Evolutionary conservation across 2,888 invertebrate genomes (phyloP).

Genomic region (Acleris literana): DNA sequence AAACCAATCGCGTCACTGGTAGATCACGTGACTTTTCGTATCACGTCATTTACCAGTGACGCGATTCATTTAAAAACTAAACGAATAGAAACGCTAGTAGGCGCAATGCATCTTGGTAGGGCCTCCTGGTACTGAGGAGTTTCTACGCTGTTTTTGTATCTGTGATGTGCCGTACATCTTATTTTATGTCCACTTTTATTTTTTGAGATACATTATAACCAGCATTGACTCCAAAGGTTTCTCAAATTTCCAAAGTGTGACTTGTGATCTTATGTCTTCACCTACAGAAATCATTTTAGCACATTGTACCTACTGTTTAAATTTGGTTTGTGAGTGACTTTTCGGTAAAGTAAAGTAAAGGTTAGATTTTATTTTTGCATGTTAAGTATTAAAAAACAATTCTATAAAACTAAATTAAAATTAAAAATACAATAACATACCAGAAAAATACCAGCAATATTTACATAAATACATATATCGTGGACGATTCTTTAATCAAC

Average conservation of each 20-base stretch:
- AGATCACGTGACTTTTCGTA: too few species aligned
- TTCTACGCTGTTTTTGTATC: constrained; percentile 19
- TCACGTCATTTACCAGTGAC: too few species aligned
- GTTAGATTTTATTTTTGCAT: constrained; percentile 10
- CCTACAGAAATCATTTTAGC: constrained; percentile 27
- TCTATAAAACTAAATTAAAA: neutral
- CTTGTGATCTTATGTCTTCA: constrained; percentile 27
- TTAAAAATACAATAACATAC: too few species aligned
- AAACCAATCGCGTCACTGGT: too few species aligned
- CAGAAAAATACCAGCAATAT: too few species aligned
- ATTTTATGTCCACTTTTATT: constrained; percentile 8
- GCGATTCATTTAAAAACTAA: too few species aligned
- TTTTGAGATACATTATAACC: constrained; percentile 23
- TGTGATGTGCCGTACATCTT: constrained; percentile 17
- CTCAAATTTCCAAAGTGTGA: constrained; percentile 24
- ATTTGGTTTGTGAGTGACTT: constrained; percentile 1
- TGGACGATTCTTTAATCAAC: too few species aligned
- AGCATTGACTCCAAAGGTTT: constrained; percentile 9
- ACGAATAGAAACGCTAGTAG: too few species aligned
- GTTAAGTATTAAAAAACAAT: neutral
- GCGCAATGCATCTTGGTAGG: too few species aligned
- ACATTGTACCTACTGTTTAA: constrained; percentile 28
- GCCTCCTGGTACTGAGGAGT: constrained; percentile 4
- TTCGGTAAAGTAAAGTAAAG: neutral
- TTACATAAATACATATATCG: too few species aligned